phyloP scores from a whole-genome alignment of 2,888 invertebrate species.

The Scaptomyza reducta region DNA sequence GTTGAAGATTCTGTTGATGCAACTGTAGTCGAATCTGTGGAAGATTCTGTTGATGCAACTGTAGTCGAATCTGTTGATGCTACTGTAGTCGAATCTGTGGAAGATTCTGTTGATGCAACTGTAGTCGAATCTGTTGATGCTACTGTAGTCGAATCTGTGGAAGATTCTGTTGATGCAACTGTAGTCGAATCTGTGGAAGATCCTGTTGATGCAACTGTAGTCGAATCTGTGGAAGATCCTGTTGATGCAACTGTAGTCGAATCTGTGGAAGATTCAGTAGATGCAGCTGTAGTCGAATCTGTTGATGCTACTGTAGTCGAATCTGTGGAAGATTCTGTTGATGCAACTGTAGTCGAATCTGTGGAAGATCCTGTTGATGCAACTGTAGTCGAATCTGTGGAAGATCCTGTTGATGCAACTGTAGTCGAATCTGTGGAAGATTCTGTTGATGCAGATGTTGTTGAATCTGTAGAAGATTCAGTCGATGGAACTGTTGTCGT shows the following conservation, averaged over 20 bases:
- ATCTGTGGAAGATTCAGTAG: slow-evolving; percentile 6
- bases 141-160: too few species aligned
- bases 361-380: too few species aligned
- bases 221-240: too few species aligned
- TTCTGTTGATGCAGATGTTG: slow-evolving; percentile 3
- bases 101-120: neutral
- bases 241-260: too few species aligned
- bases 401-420: neutral
- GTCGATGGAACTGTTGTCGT: slow-evolving; percentile 5
- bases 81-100: slow-evolving; percentile 1
- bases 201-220: neutral
- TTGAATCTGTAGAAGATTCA: neutral
- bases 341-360: slow-evolving; percentile 1
- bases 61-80: slow-evolving; percentile 5
- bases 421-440: slow-evolving; percentile 11
- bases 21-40: slow-evolving; percentile 10
- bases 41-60: neutral
- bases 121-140: neutral
- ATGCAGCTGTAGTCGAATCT: neutral
- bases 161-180: neutral
- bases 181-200: slow-evolving; percentile 6
- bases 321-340: slow-evolving; percentile 4
- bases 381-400: slow-evolving; percentile 6
- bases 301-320: slow-evolving; percentile 1
- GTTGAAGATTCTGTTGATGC: too few species aligned